A percentile compares a stretch with the other conserved stretches of the same genome.
These are phyloP conservation scores for Mamestra configurata DNA, from an alignment of 1,140 invertebrate species.

Conservation along the genomic window DNA sequence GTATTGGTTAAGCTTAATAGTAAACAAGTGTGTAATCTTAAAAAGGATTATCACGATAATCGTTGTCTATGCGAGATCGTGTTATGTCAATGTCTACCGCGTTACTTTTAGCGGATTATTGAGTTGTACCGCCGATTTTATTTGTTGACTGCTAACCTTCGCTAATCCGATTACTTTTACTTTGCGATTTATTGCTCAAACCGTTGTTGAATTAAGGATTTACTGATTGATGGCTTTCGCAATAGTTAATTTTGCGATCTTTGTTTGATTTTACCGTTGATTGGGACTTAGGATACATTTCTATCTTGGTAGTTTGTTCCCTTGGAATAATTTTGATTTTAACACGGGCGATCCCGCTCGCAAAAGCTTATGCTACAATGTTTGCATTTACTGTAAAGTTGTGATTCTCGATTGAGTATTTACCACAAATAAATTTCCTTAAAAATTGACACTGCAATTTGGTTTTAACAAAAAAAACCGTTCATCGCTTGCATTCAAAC, in stretches of 20 bases:
- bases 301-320: too few relatives aligned
- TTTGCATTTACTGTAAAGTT: too few relatives aligned
- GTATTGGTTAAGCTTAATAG: background rate
- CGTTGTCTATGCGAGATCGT: background rate
- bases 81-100: background rate
- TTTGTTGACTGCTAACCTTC: constrained; percentile 17
- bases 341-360: too few relatives aligned
- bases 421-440: background rate
- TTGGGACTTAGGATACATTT: too few relatives aligned
- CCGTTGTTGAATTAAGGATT: constrained; percentile 16
- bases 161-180: constrained; percentile 17
- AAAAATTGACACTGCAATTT: too few relatives aligned
- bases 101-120: background rate
- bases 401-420: background rate
- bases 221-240: background rate
- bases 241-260: background rate
- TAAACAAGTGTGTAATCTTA: constrained; percentile 6
- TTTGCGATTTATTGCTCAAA: constrained; percentile 24
- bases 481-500: background rate
- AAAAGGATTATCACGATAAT: constrained; percentile 19
- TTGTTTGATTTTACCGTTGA: background rate
- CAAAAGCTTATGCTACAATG: too few relatives aligned
- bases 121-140: background rate
- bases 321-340: too few relatives aligned
- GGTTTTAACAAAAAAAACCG: background rate